Base-by-base conservation (phyloP, 53 echinoderm and acorn worm species). In the Stichopus horrens region DNA sequence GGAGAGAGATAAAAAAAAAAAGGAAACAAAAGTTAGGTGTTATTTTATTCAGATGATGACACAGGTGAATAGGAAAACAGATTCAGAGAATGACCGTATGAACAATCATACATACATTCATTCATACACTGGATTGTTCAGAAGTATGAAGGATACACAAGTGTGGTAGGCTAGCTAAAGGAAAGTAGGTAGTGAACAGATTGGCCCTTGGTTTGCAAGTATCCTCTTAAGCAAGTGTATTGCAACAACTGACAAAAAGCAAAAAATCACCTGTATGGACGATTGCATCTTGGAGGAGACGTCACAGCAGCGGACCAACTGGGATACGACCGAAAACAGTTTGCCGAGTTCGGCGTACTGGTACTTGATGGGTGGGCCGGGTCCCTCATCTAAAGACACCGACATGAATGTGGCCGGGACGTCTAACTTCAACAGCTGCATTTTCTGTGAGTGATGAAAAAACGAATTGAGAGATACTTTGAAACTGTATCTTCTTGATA, bases 311-410 rank as follows among this genome's bases (percentile, higher is more conserved):
- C 99, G 86, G 83, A 99, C 94, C 52, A 96, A 91, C 88, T 94
- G 93, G 6, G 99, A 99, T 20, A 99, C 96, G 4, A 96, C 99
- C 5, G 96, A 99, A 85, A 96, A 99, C 52, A 99, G 92, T 83
- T 99, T 99, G 92, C 99, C 96, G 37, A 99, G 89, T 83, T 99
- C 99, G 14, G 99, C 96, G 54, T 99, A 99, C 92, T 99, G 99
- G 91, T 99, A 99, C 92, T 99, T 99, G 94, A 99, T 99, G 23
- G 99, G 94, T 74, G 99, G 99, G 7, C 99, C 99, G 2, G 99
- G 96, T 5, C 99, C 99, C 77, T 99, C 99, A 63, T 99, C 99
- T 54, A 99, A 83, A 5, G 99, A 96, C 22, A 99, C 99, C 23
- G 96, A 83, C 94, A 99, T 99, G 89, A 99, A 99, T 6, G 99